Percentiles rank a stretch among this genome's conserved stretches.
These are phyloP conservation scores for Hemitrygon akajei DNA, from an alignment of 2,797 vertebrate species.

Conservation along the genomic window DNA sequence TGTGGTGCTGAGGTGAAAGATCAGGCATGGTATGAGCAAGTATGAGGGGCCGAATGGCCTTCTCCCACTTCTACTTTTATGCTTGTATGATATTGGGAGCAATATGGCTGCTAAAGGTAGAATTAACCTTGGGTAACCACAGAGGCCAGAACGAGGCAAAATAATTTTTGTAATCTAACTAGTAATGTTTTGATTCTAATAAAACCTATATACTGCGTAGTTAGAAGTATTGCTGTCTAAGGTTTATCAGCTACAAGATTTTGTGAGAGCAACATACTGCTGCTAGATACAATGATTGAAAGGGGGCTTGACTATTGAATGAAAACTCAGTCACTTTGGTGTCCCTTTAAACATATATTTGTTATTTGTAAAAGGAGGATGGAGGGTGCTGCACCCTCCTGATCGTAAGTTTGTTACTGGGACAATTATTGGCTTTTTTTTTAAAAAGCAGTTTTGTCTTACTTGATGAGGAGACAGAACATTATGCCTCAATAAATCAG, in stretches of 20 bases:
- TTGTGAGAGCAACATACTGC: background rate
- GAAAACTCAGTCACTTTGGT: background rate
- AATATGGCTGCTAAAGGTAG: no score
- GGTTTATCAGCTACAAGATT: background rate
- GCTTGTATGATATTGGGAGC: no score
- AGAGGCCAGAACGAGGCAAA: background rate
- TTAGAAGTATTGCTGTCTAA: background rate
- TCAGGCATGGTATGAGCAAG: no score
- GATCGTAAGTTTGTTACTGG: background rate
- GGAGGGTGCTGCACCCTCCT: no score
- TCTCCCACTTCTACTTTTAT: no score
- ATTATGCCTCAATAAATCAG: background rate
- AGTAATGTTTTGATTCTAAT: constrained; percentile 6
- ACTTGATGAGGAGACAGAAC: background rate
- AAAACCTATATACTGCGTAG: background rate
- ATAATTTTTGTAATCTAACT: background rate
- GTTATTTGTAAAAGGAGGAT: background rate
- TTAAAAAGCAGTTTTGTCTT: no score
- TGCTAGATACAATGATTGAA: background rate
- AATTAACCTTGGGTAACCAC: no score
- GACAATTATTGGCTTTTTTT: background rate
- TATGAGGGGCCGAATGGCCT: no score
- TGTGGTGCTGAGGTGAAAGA: no score
- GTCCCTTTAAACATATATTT: background rate
- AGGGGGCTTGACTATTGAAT: background rate